These are phyloP conservation scores for Andrena marginata DNA, from an alignment of 2,888 invertebrate genomes.

Conservation along the genomic window DNA sequence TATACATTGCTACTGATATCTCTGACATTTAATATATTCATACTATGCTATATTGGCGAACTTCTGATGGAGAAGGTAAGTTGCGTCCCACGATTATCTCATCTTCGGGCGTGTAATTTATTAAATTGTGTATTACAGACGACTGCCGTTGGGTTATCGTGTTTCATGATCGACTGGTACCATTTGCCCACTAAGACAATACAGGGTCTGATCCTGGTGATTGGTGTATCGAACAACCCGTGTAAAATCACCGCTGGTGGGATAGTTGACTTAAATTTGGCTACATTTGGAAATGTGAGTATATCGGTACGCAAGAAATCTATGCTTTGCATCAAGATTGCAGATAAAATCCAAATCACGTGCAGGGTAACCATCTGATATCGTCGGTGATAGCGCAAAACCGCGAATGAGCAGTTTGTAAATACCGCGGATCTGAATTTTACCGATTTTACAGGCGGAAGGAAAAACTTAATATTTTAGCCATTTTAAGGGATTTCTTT, in stretches of 20 bases:
- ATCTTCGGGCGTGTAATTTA: background rate
- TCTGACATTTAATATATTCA: conserved; percentile 66
- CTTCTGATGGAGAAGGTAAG: conserved; percentile 65
- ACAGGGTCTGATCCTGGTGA: conserved; percentile 70
- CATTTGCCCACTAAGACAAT: conserved; percentile 58
- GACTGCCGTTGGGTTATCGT: conserved; percentile 55
- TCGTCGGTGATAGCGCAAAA: no score
- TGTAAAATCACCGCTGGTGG: conserved; percentile 76
- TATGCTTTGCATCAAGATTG: no score
- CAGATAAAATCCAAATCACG: no score
- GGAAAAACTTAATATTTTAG: no score
- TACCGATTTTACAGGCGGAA: no score
- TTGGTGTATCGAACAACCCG: conserved; percentile 73
- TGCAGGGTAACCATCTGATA: no score
- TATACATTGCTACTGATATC: conserved; percentile 59
- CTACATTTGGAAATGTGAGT: conserved; percentile 69
- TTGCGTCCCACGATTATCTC: background rate
- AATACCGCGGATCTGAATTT: no score
- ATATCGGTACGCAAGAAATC: no score
- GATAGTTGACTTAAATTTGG: conserved; percentile 73
- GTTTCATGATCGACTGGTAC: conserved; percentile 73
- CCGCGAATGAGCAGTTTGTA: no score
- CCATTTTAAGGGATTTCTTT: no score
- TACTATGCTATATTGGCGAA: conserved; percentile 68
- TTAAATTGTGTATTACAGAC: conserved; percentile 40